Evolutionary conservation across 2,797 vertebrate species (phyloP), one percentile per base, ranked within the genome.

Genomic region (Sciurus carolinensis): DNA sequence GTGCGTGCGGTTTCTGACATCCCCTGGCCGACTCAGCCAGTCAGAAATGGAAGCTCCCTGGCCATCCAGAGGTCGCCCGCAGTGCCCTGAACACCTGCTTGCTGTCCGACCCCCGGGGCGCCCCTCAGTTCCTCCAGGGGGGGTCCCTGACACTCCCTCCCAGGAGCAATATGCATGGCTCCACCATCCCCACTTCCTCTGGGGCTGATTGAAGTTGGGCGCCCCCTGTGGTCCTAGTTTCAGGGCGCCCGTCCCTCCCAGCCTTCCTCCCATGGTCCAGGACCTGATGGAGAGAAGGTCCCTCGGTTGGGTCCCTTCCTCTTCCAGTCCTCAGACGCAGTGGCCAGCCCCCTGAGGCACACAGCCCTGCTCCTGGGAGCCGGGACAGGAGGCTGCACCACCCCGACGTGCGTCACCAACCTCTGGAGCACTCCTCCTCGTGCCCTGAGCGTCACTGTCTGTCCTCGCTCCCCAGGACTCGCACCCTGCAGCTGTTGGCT

Each of bases 371-470:
- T 62, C 59, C 44, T 7, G 1, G 20, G 24, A 7, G 28, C 47
- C 44, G 64, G 36, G 15, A 7, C 47, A 28, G 22, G 36, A 44
- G 26, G 5, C 1, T 2, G 8, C 28, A 17, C 1, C 50, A 14
- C 0, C 1, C n/a, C 9, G 17, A 39, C 24, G 0, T 36, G 33
- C 20, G 64, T n/a, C 47, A 4, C 50, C 36, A 24, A 54, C 22
- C 36, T 28, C 77, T 30, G 30, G 15, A 12, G 30, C 20, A 54
- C 12, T 3, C 47, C 22, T 80, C 22, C 18, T 28, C 10, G 1
- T 71, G 15, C 15, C 3, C 36, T 26, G 30, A 47, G 33, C 22
- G n/a, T 10, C 1, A 13, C 2, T 5, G 1, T 47, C 30, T 47
- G 66, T 14, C 33, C 47, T 59, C 24, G 28, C 22, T 8, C 39